Conservation (phyloP, 2,113 vertebrate species). For the Galeopterus variegatus region DNA sequence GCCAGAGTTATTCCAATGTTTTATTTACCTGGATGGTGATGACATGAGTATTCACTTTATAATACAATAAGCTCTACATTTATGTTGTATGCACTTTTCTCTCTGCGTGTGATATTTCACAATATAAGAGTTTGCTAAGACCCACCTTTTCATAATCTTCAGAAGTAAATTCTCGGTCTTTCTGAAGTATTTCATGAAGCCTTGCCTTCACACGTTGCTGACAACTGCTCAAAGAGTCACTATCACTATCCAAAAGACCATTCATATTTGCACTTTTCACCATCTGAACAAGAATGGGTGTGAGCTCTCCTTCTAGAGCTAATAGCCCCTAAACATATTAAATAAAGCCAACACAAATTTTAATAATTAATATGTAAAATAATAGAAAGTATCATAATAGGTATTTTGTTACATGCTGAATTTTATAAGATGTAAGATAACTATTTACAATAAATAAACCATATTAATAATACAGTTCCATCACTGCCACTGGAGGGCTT, state of each 20-base stretch:
- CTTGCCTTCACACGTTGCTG: slow-evolving; percentile 95
- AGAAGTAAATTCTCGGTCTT: slow-evolving; percentile 92
- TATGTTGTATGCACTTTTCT: not conserved
- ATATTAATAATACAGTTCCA: not conserved
- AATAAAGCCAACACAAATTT: slow-evolving; percentile 41
- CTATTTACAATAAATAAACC: not conserved
- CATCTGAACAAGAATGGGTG: slow-evolving; percentile 96
- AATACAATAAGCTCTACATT: not conserved
- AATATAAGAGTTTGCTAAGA: not conserved
- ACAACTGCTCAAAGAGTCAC: slow-evolving; percentile 94
- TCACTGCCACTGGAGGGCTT: not conserved
- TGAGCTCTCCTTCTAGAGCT: slow-evolving; percentile 94
- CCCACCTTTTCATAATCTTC: slow-evolving; percentile 95
- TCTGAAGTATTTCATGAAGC: slow-evolving; percentile 95
- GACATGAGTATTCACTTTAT: not conserved
- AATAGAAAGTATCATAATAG: not conserved
- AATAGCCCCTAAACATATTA: slow-evolving; percentile 90
- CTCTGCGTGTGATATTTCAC: not conserved
- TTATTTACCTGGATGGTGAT: not conserved
- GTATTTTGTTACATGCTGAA: not conserved
- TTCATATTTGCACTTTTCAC: slow-evolving; percentile 97
- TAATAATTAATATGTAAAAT: slow-evolving; percentile 18
- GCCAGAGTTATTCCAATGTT: not conserved
- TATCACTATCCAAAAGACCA: slow-evolving; percentile 94
- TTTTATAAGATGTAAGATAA: slow-evolving; percentile 10